Evolutionary conservation across 2,113 vertebrate genomes (phyloP), one percentile per base, ranked within the genome.

Genomic region (Cacatua alba): DNA sequence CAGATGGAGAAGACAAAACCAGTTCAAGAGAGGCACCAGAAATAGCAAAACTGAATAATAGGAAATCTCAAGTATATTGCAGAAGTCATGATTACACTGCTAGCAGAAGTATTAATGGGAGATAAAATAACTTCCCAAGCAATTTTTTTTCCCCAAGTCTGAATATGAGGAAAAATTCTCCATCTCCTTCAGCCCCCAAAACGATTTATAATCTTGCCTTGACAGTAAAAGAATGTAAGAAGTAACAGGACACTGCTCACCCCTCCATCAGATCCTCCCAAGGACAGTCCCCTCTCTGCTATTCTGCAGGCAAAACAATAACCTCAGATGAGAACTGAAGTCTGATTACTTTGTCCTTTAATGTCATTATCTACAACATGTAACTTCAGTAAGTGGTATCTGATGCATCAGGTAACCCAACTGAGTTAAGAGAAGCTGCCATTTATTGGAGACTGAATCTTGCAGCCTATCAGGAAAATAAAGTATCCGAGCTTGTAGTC

Each of bases 221-320:
- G 76, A 52, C n/a, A 84, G 44, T 39, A 85, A 86, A 80, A 92
- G 88, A 92, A 87, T 2, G 53, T 86, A 84, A 97, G 88, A 94
- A 94, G 78, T 86, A 92, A 92, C 33, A 60, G 71, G 76, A 92
- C 46, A 46, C 88, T 89, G 97, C 99, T 99, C 96, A 99, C 99
- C 95, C 99, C 99, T 98, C 99, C 99, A 19, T 99, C 98, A n/a
- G 99, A 99, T 92, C 99, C 99, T 88, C 99, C 99, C 91, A 99
- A 97, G 33, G 98, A 98, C 37, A 99, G 96, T 39, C 99, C 99
- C 81, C 98, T 98, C 98, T 99, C 98, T 23, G 99, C 99, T 97
- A 99, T 95, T 96, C 99, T 99, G 98, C 33, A 87, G 92, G 94
- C 72, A 93, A 96, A 96, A 96, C 88, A 97, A 89, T 19, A 97